Percentiles rank a stretch among this genome's conserved stretches.
phyloP scores from a whole-genome alignment of 2,113 vertebrate genomes.

The Heterotis niloticus region DNA sequence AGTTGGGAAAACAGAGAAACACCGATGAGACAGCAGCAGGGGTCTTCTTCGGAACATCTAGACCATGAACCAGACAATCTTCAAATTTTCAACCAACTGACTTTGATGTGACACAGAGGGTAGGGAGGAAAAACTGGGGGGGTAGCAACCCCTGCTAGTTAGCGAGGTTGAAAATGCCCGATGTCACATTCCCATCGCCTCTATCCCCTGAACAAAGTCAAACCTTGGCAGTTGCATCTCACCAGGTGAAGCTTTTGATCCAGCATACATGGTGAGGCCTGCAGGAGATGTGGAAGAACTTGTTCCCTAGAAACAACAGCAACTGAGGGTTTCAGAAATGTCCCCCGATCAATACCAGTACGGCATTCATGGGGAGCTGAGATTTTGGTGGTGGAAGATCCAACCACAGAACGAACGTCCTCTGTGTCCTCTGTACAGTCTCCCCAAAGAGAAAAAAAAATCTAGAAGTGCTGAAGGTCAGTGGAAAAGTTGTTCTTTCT shows the following conservation, averaged over 20 bases:
- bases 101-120: no score
- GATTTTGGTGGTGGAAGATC: no score
- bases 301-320: background rate
- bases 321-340: background rate
- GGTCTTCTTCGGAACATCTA: background rate
- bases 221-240: background rate
- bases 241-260: background rate
- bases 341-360: background rate
- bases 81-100: no score
- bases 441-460: background rate
- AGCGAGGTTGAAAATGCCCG: no score
- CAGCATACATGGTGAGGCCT: background rate
- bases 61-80: no score
- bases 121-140: no score
- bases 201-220: background rate
- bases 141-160: no score
- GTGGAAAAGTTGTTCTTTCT: background rate
- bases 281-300: background rate
- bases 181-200: no score
- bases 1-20: background rate
- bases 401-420: no score
- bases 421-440: no score
- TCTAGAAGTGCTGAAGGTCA: background rate
- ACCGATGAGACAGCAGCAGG: background rate
- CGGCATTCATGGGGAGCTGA: background rate